Evolutionary conservation across 2,888 invertebrate species (phyloP).

Genomic region (Cephus nigrinus): DNA sequence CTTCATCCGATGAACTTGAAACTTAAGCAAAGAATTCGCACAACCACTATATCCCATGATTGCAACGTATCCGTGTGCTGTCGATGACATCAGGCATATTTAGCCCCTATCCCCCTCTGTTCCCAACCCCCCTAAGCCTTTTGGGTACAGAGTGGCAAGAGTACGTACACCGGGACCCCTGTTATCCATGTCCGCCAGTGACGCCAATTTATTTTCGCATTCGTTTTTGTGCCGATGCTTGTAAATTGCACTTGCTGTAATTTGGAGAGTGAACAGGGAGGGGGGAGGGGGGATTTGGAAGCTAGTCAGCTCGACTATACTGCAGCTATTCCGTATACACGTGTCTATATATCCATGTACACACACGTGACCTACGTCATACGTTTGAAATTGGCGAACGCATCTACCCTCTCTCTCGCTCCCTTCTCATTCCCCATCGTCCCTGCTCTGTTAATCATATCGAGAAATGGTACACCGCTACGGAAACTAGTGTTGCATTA

Average conservation of each 20-base stretch:
- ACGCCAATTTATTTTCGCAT: conserved; percentile 27
- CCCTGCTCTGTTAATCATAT: conserved; percentile 43
- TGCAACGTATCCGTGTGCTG: too few relatives aligned
- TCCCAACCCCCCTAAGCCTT: background rate
- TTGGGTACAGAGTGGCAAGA: background rate
- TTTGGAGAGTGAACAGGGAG: conserved; percentile 39
- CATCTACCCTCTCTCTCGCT: background rate
- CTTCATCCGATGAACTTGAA: too few relatives aligned
- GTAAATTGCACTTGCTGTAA: conserved; percentile 56
- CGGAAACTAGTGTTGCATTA: conserved; percentile 27
- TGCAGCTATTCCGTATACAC: background rate
- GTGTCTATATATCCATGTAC: too few relatives aligned
- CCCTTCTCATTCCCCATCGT: background rate
- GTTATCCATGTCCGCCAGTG: background rate
- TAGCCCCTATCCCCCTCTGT: background rate
- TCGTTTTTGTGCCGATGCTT: conserved; percentile 50
- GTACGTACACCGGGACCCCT: conserved; percentile 2
- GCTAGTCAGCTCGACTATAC: conserved; percentile 43
- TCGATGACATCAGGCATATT: background rate
- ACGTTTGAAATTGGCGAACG: too few relatives aligned
- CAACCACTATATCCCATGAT: too few relatives aligned
- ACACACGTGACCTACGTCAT: background rate
- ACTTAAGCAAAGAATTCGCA: too few relatives aligned
- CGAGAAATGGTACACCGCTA: conserved; percentile 33
- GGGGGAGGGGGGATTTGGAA: conserved; percentile 31